Percentiles rank a stretch among this genome's conserved stretches.
Conservation (phyloP, 2,113 vertebrate species). For the Haplochromis vanheusdeni region DNA sequence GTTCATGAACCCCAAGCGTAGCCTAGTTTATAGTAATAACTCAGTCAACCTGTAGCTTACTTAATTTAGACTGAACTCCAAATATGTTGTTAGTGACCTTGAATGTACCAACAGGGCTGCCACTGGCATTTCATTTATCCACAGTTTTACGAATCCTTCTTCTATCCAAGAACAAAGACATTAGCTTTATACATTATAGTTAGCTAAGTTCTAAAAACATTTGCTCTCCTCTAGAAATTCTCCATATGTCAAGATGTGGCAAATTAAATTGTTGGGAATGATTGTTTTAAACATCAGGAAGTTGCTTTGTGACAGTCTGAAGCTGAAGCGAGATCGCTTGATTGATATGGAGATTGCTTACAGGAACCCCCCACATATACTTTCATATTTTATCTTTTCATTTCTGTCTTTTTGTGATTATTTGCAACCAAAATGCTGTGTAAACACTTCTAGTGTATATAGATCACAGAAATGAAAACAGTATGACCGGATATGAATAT, state of each 20-base stretch:
- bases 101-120: not conserved
- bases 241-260: not conserved
- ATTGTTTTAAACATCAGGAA: not conserved
- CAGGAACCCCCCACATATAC: not conserved
- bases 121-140: not conserved
- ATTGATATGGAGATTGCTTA: not conserved
- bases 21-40: not conserved
- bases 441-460: not conserved
- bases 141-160: not conserved
- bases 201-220: not conserved
- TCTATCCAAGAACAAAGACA: not conserved
- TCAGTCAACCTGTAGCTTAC: not conserved
- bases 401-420: not conserved
- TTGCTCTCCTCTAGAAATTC: not conserved
- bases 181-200: fast-evolving
- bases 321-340: not conserved
- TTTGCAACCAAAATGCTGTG: not conserved
- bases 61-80: not conserved
- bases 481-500: conserved; percentile 2
- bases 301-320: not conserved
- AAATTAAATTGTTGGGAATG: not conserved
- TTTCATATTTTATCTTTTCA: not conserved
- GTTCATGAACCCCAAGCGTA: not conserved
- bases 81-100: not conserved
- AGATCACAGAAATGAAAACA: not conserved